Base-by-base conservation (phyloP, 2,888 invertebrate species). In the Pachycephus smyrnensis region DNA sequence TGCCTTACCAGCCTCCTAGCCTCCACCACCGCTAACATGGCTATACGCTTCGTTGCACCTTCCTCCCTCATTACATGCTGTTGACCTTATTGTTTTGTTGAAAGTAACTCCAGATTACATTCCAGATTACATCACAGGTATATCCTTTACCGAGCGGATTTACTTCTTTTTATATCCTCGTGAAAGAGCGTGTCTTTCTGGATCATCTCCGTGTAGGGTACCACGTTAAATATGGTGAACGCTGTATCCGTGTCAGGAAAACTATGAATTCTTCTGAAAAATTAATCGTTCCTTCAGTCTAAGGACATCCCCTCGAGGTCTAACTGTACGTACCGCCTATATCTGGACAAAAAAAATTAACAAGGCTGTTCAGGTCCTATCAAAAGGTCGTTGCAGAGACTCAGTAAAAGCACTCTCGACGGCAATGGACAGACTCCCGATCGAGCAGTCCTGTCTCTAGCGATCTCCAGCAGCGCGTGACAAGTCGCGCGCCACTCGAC, bases 21-120 rank as follows among this genome's bases (percentile, higher is more conserved):
- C 82, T 55, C 55, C 55, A 55, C 55, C 55, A 2, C 55, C 15
- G 23, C 15, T 55, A 55, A 55, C 55, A 23, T 23, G 55, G 23
- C 55, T 55, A 9, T 23, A 88, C 85, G 89, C 89, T 88, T 83
- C 77, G 82, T 82, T 85, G 86, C 85, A 75, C 84, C 84, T 88
- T 88, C 88, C 89, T 88, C 89, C 85, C 86, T 89, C 87, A 88
- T 89, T 88, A 86, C 83, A 80, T 83, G 81, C 85, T 73, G 82
- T 87, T 88, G 87, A 87, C 87, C 88, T 87, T 87, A 89, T 89
- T 88, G 86, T 87, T 86, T 87, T 84, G 84, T 86, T 83, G 85
- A 87, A 87, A 88, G 86, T 85, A 80, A 78, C 80, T 76, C 80
- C 69, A 71, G 71, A 71, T 71, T 32, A 71, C 31, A 32, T 71